These are phyloP conservation scores for Kryptopterus vitreolus DNA, from an alignment of 2,797 vertebrate genomes.

Conservation along the genomic window DNA sequence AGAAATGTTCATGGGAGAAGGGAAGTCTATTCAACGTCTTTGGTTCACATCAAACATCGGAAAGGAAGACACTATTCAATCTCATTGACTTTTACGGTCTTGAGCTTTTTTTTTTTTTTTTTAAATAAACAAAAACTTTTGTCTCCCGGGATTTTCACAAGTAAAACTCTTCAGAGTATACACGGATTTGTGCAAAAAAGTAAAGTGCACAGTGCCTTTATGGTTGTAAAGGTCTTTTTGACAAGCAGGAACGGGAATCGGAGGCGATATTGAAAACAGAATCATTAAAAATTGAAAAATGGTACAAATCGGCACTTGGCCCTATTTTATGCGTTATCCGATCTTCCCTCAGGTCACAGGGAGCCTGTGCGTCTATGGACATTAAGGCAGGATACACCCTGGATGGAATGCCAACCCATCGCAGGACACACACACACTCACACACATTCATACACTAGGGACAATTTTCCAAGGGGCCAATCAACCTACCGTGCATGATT, in stretches of 20 bases:
- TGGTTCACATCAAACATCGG: not conserved
- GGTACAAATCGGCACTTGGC: not conserved
- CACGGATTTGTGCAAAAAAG: not conserved
- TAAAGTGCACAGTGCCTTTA: not conserved
- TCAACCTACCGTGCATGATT: too few species aligned
- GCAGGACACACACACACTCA: too few species aligned
- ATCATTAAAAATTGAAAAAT: not conserved
- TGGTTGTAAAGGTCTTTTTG: not conserved
- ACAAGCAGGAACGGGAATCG: not conserved
- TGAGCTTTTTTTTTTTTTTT: not conserved
- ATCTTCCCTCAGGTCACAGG: too few species aligned
- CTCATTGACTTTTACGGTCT: not conserved
- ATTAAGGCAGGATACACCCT: too few species aligned
- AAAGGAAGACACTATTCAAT: not conserved
- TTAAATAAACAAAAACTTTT: not conserved
- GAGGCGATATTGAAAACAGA: not conserved
- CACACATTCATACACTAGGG: too few species aligned
- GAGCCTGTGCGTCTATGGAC: too few species aligned
- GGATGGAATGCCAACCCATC: too few species aligned
- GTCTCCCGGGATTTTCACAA: not conserved
- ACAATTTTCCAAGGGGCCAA: too few species aligned
- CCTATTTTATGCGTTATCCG: not conserved
- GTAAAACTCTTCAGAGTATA: not conserved
- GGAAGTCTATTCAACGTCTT: not conserved
- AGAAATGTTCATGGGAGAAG: not conserved